These are phyloP conservation scores for Drosophila yakuba DNA, from an alignment of 1,140 invertebrate species.

Conservation along the genomic window DNA sequence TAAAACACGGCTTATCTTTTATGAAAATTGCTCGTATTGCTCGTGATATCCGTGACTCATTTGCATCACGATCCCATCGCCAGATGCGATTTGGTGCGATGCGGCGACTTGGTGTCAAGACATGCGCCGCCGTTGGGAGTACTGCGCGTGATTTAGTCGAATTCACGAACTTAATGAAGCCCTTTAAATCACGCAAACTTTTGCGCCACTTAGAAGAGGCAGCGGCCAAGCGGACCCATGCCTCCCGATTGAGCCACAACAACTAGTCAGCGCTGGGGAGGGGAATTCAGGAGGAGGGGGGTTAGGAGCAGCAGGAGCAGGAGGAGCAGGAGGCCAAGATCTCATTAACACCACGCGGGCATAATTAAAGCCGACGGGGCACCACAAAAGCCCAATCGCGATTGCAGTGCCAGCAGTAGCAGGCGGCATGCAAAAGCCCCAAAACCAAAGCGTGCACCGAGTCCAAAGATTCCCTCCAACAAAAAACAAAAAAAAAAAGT, in stretches of 20 bases:
- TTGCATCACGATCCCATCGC: conserved; percentile 35
- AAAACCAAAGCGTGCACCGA: conserved; percentile 37
- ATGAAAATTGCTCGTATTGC: no score
- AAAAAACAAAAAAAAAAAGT: neutral
- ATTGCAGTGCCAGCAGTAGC: conserved; percentile 60
- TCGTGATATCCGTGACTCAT: conserved; percentile 21
- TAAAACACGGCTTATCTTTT: no score
- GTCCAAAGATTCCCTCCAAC: conserved; percentile 29
- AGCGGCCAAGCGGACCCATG: neutral
- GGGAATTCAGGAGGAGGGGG: neutral
- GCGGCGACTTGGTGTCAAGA: conserved; percentile 62
- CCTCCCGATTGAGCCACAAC: conserved; percentile 69
- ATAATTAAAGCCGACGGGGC: conserved; percentile 82
- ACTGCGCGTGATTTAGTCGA: conserved; percentile 84
- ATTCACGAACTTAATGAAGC: conserved; percentile 85
- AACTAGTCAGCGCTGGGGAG: conserved; percentile 49
- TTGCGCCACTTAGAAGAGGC: conserved; percentile 79
- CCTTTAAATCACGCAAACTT: conserved; percentile 84
- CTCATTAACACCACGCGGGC: conserved; percentile 84
- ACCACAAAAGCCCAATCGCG: conserved; percentile 67
- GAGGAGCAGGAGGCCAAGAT: conserved; percentile 65
- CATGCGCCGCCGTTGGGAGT: conserved; percentile 61
- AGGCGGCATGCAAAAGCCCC: conserved; percentile 56
- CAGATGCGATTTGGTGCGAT: conserved; percentile 6
- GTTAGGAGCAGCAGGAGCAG: conserved; percentile 8